Evolutionary conservation across 2,113 vertebrate species (phyloP), one percentile per base, ranked within the genome.

Genomic region (Vidua chalybeata): DNA sequence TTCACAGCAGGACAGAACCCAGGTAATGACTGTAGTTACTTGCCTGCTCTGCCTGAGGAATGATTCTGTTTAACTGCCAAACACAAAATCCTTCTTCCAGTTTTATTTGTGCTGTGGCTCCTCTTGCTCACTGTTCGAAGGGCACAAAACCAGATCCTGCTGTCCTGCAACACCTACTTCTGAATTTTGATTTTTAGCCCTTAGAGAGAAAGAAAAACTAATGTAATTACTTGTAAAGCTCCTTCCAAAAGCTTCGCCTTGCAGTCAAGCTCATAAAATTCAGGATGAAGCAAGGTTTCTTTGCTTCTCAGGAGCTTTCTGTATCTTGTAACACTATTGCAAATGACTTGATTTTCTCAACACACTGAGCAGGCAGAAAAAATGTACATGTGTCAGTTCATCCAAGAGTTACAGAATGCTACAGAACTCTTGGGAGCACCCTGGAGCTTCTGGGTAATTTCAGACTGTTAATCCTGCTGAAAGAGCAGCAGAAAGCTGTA

Each of bases 11-110:
- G 45, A 56, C 39, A 69, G 27, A 28, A 23, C 1, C 15, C 80
- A 54, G 85, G 76, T 61, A 37, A 9, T 1, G 3, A 7, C n/a
- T 8, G 5, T 0, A 4, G 9, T 16, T 14, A 3, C 15, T 10
- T 28, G 20, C 39, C 26, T 52, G 23, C 18, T 21, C 56, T 61
- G 55, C 39, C 4, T 1, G 5, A 48, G 24, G 28, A 72, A 58
- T 30, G 13, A 19, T 7, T n/a, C 11, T 52, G 31, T 19, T 71
- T 3, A 56, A n/a, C 21, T 55, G 77, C 81, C 62, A 45, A 35
- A 35, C 11, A 62, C 48, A 39, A 43, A 54, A 46, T 54, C 51
- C 31, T 54, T 11, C 20, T 43, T 49, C 69, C 43, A 14, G 18
- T 37, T 77, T 48, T 27, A 45, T 13, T 84, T 86, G 62, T 21